phyloP scores from a whole-genome alignment of 1,140 invertebrate species.

The Caenorhabditis latens region DNA sequence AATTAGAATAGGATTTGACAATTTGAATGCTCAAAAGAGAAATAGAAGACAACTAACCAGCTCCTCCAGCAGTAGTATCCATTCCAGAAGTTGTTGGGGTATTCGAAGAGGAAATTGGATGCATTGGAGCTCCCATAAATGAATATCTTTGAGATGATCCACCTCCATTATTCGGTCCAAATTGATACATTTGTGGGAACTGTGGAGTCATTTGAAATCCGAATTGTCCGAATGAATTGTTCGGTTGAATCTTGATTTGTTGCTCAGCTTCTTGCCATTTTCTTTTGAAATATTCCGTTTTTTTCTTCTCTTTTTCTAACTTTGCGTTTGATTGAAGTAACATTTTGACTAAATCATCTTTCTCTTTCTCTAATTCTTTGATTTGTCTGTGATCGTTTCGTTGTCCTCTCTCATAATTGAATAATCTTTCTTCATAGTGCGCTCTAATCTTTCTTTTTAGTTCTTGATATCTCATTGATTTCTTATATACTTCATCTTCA shows the following conservation, averaged over 20 bases:
- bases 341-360: slow-evolving; percentile 37
- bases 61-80: slow-evolving; percentile 30
- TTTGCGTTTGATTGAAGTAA: slow-evolving; percentile 23
- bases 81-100: slow-evolving; percentile 32
- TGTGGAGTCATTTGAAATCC: slow-evolving; percentile 1
- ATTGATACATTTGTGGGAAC: slow-evolving; percentile 21
- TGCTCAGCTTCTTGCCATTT: slow-evolving; percentile 21
- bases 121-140: slow-evolving; percentile 38
- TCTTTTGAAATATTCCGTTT: slow-evolving; percentile 29
- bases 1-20: not conserved
- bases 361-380: slow-evolving; percentile 34
- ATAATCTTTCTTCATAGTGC: slow-evolving; percentile 29
- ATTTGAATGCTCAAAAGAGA: too few species aligned
- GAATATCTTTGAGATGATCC: slow-evolving; percentile 22
- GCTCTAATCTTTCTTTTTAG: slow-evolving; percentile 18
- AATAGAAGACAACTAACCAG: not conserved
- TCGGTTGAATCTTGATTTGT: slow-evolving; percentile 9
- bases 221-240: not conserved
- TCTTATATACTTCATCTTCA: not conserved
- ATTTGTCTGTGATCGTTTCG: slow-evolving; percentile 39
- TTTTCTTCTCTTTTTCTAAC: slow-evolving; percentile 28
- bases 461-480: slow-evolving; percentile 16
- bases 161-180: not conserved
- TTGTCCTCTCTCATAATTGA: slow-evolving; percentile 41
- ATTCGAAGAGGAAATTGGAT: slow-evolving; percentile 38